Evolutionary conservation across 2,113 vertebrate genomes (phyloP), one percentile per base, ranked within the genome.

Genomic region (Ellobius talpinus): DNA sequence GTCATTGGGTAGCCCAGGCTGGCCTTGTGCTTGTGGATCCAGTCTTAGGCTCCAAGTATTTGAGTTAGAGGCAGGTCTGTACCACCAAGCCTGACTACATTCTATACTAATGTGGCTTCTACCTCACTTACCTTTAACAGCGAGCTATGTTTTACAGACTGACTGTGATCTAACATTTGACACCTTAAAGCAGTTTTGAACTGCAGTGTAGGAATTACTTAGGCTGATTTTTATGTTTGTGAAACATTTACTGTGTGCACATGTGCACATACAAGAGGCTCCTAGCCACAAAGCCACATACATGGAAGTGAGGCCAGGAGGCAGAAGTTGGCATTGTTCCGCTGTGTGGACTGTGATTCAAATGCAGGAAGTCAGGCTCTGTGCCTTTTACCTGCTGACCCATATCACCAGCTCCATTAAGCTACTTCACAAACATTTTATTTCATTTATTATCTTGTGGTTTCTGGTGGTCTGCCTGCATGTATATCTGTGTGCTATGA

Each of bases 171-270:
- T 58, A 82, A 95, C 95, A 82, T 58, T 29, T 61, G 45, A 61
- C 23, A 89, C 16, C 33, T 36, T 47, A 89, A 97, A 91, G 21
- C 31, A 68, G 10, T 68, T 91, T 63, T 86, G 91, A 96, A 66
- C 36, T 50, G 91, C 3, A 84, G 26, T 19, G 65, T 84, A 14
- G 13, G 5, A 82, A 63, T 87, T 58, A 85, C 17, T 86, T 93
- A 58, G 26, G 42, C 21, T 74, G 17, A 47, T 5, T 12, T 66
- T 66, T 86, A 11, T 11, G 29, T 84, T 29, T 42, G 11, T 24
- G 21, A 78, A 79, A 55, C 55, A 42, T 39, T 82, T 26, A 26
- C 50, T 39, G 36, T 61, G 79, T 82, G 52, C 36, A 8, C 21
- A n/a, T 14, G 78, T 55, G 50, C 33, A 55, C 31, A 55, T 14